Evolutionary conservation across 2,888 invertebrate species (phyloP).

Genomic region (Meteorus colon): DNA sequence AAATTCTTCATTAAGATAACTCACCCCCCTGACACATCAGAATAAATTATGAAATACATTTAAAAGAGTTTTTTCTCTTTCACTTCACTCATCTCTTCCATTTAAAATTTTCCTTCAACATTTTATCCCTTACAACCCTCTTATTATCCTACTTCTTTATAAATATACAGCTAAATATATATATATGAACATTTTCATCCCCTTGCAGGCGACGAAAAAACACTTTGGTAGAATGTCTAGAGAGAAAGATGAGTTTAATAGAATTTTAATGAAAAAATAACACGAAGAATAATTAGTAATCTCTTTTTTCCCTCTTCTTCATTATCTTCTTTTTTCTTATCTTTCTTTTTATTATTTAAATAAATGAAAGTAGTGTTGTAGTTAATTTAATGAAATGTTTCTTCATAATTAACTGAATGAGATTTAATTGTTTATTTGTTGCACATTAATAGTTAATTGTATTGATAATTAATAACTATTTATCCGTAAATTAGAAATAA

Average conservation of each 20-base stretch:
- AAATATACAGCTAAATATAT: not conserved
- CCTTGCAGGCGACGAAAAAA: constrained; percentile 33
- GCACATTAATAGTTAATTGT: too few relatives aligned
- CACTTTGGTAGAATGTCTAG: constrained; percentile 12
- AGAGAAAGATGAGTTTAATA: not conserved
- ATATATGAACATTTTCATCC: not conserved
- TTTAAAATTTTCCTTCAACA: constrained; percentile 4
- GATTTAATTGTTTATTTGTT: too few relatives aligned
- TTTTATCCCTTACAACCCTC: not conserved
- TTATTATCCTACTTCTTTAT: not conserved
- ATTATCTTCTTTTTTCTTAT: too few relatives aligned
- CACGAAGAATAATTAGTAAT: not conserved
- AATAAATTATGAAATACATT: constrained; percentile 65
- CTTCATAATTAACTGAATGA: too few relatives aligned
- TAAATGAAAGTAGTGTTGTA: not conserved
- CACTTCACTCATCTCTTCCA: not conserved
- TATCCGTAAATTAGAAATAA: too few relatives aligned
- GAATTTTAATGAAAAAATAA: constrained; percentile 5
- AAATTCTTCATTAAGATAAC: constrained; percentile 61
- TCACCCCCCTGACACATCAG: constrained; percentile 34
- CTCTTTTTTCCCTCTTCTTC: not conserved
- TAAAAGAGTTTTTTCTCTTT: constrained; percentile 22
- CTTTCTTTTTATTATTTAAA: not conserved
- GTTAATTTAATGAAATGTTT: too few relatives aligned
- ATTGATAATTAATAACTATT: too few relatives aligned